Base-by-base conservation (phyloP, 2,113 vertebrate species). In the Cephalopholis sonnerati region DNA sequence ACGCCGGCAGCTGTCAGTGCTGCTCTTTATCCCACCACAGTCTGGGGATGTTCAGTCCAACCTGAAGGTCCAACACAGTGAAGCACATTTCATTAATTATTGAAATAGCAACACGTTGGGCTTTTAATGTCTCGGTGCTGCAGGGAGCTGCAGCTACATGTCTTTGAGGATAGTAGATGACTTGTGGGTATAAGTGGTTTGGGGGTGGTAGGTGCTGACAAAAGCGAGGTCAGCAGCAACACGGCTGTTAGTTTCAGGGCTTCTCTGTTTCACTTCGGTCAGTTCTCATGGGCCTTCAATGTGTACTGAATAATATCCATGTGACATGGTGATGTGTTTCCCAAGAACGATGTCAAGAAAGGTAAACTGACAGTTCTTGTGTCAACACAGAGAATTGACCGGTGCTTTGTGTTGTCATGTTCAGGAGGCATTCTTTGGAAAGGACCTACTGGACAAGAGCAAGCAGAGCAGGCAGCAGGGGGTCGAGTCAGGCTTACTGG, bases 401-500 rank as follows among this genome's bases (percentile, higher is more conserved):
- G 7, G n/a, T 68, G 61, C 64, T 84, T 36, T 86, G 68, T 90
- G 74, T 85, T 84, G 68, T 84, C 57, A 62, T 87, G 59, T 85
- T 62, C 90, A 99, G 98, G 98, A 99, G 93, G 98, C 98, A 25
- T 99, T 99, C 94, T 99, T 99, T 94, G 98, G 98, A 84, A 99
- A 98, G 91, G 97, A 98, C 85, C 94, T 99, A 17, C 93, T 99
- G 79, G 97, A 99, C 92, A 98, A 97, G 87, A 99, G 97, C 85
- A 97, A 97, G 91, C 98, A 99, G 89, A 97, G 55, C 91, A 96
- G 97, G 78, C 95, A 95, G 84, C 94, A 95, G 77, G 96, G 93
- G 81, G 94, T 94, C 15, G 96, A 97, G 74, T 92, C 95, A 44
- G 93, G 97, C 54, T 74, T 96, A 32, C 70, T 95, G 7, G 95